Conservation (phyloP, 2,888 invertebrate genomes). For the Agelastica alni region DNA sequence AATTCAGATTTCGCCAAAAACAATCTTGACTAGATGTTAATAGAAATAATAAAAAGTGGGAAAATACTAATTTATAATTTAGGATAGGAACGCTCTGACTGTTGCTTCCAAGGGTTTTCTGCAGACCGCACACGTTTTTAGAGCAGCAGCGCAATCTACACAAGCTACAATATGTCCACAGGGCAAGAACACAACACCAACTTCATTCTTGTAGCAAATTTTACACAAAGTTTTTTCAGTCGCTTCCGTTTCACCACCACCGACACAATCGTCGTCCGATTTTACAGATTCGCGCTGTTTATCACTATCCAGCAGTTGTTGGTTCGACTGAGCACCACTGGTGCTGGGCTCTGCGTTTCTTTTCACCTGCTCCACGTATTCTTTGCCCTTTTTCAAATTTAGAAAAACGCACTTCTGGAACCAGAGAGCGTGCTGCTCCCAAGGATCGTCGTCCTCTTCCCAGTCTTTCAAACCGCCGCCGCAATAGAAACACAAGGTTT, state of each 20-base stretch:
- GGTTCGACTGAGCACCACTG: conserved; percentile 23
- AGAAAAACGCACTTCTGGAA: conserved; percentile 86
- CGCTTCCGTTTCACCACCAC: conserved; percentile 28
- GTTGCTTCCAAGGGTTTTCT: conserved; percentile 72
- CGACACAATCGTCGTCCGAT: conserved; percentile 3
- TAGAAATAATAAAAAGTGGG: conserved; percentile 24
- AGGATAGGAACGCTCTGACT: conserved; percentile 67
- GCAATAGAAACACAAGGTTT: conserved; percentile 91
- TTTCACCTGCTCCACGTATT: conserved; percentile 62
- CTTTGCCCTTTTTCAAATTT: conserved; percentile 76
- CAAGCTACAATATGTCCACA: conserved; percentile 95
- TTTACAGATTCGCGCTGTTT: conserved; percentile 9
- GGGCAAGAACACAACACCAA: conserved; percentile 89
- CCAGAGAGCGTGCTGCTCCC: conserved; percentile 95
- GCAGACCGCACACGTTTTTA: conserved; percentile 87
- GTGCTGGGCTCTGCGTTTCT: conserved; percentile 26
- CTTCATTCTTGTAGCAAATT: conserved; percentile 88
- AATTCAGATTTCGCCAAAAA: too few species aligned
- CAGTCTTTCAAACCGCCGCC: conserved; percentile 93
- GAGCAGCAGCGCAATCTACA: conserved; percentile 85
- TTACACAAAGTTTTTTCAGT: conserved; percentile 76
- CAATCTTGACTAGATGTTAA: conserved; percentile 36
- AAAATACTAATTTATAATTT: conserved; percentile 34
- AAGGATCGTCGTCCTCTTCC: conserved; percentile 89
- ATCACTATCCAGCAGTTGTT: conserved; percentile 17